Percentiles rank a stretch among this genome's conserved stretches.
These are phyloP conservation scores for Cecropterus lyciades DNA, from an alignment of 1,140 invertebrate genomes.

Conservation along the genomic window DNA sequence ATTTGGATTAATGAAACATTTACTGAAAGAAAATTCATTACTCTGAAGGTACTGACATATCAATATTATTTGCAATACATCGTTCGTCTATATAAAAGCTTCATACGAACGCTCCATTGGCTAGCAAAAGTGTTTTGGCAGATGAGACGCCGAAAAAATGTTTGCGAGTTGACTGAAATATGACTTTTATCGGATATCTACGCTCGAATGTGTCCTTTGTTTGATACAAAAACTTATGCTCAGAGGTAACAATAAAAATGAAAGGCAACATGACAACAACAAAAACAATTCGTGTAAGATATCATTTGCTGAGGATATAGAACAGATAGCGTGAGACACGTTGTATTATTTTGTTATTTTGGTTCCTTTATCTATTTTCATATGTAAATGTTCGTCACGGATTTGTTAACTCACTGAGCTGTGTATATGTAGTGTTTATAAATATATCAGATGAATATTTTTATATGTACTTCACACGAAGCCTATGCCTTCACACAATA, in stretches of 20 bases:
- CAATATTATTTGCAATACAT: conserved; percentile 5
- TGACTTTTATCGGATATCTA: conserved; percentile 8
- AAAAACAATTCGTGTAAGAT: background rate
- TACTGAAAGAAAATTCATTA: background rate
- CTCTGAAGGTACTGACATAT: background rate
- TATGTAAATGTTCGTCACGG: conserved; percentile 27
- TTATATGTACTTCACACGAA: too few species aligned
- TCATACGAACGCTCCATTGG: background rate
- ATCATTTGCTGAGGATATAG: background rate
- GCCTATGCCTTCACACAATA: too few species aligned
- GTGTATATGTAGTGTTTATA: background rate
- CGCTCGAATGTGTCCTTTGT: conserved; percentile 1
- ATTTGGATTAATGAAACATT: too few species aligned
- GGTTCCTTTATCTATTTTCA: conserved; percentile 7
- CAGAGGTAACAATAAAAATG: background rate
- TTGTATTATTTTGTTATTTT: conserved; percentile 16
- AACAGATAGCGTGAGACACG: conserved; percentile 4
- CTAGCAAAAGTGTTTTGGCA: background rate
- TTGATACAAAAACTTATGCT: background rate
- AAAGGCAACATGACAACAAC: background rate
- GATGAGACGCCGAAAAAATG: background rate
- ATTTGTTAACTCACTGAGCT: conserved; percentile 8
- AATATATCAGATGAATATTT: background rate
- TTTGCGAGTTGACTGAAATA: conserved; percentile 13
- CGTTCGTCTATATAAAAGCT: background rate